phyloP scores from a whole-genome alignment of 2,797 vertebrate genomes.

The Urosaurus nigricauda region DNA sequence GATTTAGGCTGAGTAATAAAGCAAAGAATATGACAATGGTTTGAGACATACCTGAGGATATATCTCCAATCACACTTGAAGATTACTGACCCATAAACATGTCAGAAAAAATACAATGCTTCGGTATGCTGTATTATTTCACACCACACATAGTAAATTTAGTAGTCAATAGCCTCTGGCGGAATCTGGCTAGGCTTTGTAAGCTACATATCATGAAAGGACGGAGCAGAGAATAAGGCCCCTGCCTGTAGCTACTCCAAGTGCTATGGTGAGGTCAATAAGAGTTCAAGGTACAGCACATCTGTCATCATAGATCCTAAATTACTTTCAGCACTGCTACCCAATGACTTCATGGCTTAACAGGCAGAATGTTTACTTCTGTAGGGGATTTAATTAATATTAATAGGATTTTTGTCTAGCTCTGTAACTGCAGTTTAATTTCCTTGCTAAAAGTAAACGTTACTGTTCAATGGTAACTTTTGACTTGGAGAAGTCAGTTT shows the following conservation, averaged over 20 bases:
- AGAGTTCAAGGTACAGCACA: conserved; percentile 23
- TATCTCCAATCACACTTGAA: conserved; percentile 22
- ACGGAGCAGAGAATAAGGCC: not conserved
- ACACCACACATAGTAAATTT: conserved; percentile 14
- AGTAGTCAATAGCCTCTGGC: conserved; percentile 14
- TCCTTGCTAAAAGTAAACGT: not conserved
- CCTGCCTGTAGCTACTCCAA: not conserved
- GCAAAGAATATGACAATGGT: not conserved
- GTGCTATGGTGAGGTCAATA: not conserved
- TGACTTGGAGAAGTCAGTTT: not conserved
- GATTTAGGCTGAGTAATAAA: conserved; percentile 38
- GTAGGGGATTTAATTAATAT: conserved; percentile 10
- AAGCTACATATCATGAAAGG: conserved; percentile 12
- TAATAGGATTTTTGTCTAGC: conserved; percentile 20
- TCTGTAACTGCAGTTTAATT: not conserved
- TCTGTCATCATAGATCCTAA: conserved; percentile 29
- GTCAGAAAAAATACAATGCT: conserved; percentile 30
- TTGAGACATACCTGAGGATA: conserved; percentile 17
- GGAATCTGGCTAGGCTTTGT: conserved; percentile 6
- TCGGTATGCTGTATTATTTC: conserved; percentile 15
- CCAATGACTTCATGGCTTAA: conserved; percentile 8
- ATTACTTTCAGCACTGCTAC: conserved; percentile 23
- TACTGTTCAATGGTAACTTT: not conserved
- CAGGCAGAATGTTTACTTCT: conserved; percentile 1
- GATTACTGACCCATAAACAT: conserved; percentile 24